Base-by-base conservation (phyloP, 2,797 vertebrate species). In the Alosa sapidissima region DNA sequence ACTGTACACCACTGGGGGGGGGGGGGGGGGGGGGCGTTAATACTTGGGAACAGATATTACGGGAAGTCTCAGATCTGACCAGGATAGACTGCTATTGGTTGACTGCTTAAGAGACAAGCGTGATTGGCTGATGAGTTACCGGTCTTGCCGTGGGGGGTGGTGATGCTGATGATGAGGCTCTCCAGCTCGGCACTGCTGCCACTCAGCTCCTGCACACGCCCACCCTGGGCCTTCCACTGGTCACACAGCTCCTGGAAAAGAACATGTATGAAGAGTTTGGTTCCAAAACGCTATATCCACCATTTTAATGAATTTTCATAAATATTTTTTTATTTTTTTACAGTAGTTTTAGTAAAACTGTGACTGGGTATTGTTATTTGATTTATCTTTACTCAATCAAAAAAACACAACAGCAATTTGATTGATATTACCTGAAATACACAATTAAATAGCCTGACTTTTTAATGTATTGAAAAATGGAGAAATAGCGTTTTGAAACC, bases 181-280 rank as follows among this genome's bases (percentile, higher is more conserved):
- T 99, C 98, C 89, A 99, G 94, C 89, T 98, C 95, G 0, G 96
- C 95, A 84, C 98, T 97, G 13, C 94, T 96, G 90, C 91, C 94
- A 88, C 94, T 95, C 51, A 99, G 95, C 86, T 98, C 97, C 91
- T 97, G 96, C 75, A 99, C 96, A 33, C 95, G 93, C 7, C 90
- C 85, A 28, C 92, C 94, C 82, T 96, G 97, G 1, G 93, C 95
- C 86, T 95, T 92, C 97, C 98, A 99, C 87, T 98, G 97, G 54
- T 91, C 93, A 86, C 97, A 86, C 60, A 99, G 92, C 88, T 94
- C 94, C 98, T 99, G 92, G 72, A 5, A 87, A 0, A 83, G 91
- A 52, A 90, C 85, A 45, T 28, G 28, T 28, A 28, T 28, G n/a
- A n/a, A n/a, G n/a, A n/a, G n/a, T n/a, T n/a, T n/a, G n/a, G n/a